Evolutionary conservation across 2,797 vertebrate genomes (phyloP).

Genomic region (Sciurus carolinensis): DNA sequence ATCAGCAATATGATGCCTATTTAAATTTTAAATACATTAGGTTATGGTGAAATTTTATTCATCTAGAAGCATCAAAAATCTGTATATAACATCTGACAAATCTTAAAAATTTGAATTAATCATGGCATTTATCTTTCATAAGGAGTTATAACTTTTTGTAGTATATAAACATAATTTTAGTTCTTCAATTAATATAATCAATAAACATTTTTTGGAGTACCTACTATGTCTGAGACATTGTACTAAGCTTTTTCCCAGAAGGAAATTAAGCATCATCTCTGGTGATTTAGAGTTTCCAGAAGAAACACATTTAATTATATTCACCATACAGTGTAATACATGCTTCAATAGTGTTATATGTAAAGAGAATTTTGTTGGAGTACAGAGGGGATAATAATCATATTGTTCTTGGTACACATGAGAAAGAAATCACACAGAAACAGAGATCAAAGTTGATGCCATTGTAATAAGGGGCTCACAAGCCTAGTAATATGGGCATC

Average conservation of each 20-base stretch:
- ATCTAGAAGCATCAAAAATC: not conserved
- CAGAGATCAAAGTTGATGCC: not conserved
- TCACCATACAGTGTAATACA: not conserved
- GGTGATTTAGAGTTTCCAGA: not conserved
- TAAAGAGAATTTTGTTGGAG: not conserved
- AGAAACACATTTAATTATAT: not conserved
- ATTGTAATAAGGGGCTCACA: not conserved
- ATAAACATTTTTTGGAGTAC: not conserved
- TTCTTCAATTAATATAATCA: constrained; percentile 10
- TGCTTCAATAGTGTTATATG: not conserved
- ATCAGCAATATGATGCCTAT: not conserved
- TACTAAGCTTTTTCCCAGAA: not conserved
- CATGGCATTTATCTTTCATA: not conserved
- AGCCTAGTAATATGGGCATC: not conserved
- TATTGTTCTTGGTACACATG: not conserved
- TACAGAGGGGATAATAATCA: not conserved
- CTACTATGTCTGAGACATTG: not conserved
- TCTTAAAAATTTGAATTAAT: not conserved
- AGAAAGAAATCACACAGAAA: not conserved
- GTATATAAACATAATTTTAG: not conserved
- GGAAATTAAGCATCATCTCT: not conserved
- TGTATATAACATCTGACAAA: not conserved
- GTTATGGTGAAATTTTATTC: not conserved
- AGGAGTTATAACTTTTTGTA: not conserved
- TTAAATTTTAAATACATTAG: not conserved